A percentile compares a stretch with the other conserved stretches of the same genome.
Evolutionary conservation across 1,140 invertebrate genomes (phyloP).

Genomic region (Philotrypesis tridentata): DNA sequence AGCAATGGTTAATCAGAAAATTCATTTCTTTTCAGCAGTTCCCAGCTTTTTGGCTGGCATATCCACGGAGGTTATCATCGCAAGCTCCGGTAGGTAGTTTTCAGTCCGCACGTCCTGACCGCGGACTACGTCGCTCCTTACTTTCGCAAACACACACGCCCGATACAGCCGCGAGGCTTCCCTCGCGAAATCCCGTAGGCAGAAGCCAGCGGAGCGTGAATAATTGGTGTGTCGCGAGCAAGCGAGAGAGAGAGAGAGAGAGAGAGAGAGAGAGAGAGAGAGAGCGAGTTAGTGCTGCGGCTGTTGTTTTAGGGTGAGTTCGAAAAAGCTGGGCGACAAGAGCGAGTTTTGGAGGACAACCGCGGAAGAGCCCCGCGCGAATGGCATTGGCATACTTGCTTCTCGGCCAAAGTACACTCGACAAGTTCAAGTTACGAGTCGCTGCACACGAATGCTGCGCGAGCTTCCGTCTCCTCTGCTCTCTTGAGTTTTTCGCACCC

Average conservation of each 20-base stretch:
- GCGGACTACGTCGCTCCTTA: neutral
- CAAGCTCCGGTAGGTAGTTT: too few species aligned
- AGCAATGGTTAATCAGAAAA: too few species aligned
- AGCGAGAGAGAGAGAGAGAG: neutral
- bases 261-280: neutral
- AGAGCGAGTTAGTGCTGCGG: neutral
- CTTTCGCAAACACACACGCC: neutral
- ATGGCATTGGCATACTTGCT: conserved; percentile 41
- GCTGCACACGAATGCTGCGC: conserved; percentile 23
- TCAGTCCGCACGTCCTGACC: too few species aligned
- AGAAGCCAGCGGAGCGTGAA: neutral
- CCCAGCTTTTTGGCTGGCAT: too few species aligned
- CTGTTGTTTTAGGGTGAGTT: conserved; percentile 35
- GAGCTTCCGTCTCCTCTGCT: neutral
- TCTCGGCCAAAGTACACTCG: conserved; percentile 40
- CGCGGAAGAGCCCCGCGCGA: conserved; percentile 25
- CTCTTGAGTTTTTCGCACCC: neutral
- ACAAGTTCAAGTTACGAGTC: conserved; percentile 41
- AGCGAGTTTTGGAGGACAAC: neutral
- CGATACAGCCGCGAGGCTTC: neutral
- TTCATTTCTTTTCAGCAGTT: too few species aligned
- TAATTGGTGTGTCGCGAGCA: conserved; percentile 16
- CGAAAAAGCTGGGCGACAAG: conserved; percentile 33
- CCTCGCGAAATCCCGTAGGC: neutral
- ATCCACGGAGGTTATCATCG: too few species aligned